Evolutionary conservation across 1,140 invertebrate genomes (phyloP), one percentile per base, ranked within the genome.

Genomic region (Drosophila ananassae): DNA sequence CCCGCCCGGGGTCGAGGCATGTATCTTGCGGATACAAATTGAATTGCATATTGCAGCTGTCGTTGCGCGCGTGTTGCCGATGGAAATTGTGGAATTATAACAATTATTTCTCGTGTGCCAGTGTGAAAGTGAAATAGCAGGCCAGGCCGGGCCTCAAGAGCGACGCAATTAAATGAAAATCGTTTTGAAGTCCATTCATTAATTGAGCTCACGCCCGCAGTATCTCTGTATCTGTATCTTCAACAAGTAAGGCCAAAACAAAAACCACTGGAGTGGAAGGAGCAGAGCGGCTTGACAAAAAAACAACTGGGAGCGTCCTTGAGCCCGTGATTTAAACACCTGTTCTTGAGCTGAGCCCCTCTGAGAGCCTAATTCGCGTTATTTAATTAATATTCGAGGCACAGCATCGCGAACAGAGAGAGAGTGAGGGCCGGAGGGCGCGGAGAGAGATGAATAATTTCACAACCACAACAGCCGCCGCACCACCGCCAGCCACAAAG

Each of bases 381-480:
- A 24, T 30, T 37, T 13, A 8, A 37, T 22, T 30, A 48, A 32
- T 24, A 61, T 41, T 53, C 37, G 37, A n/a, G 9, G 5, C 21
- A 32, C 47, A 32, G 25, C 2, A 37, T 10, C 10, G 34, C 34
- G 10, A 8, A 34, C 21, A 22, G 44, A 39, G 17, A 34, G 34
- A 25, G 30, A 25, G 25, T 3, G 54, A 59, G 10, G 3, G 34
- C 34, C 10, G n/a, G 30, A 37, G 28, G 8, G 17, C 12, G 37
- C 22, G 39, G 41, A 61, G 46, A 46, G 80, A 77, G 58, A 91
- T 91, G 90, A 91, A 91, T 77, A 91, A 91, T 85, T 91, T 91
- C 54, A 90, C 90, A 77, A 91, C 84, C 67, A 85, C 90, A 75
- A 84, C 83, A 54, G 84, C 83, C 51, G 64, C 83, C 28, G 73